Conservation (phyloP, 2,888 invertebrate species). For the Tetropium fuscum region DNA sequence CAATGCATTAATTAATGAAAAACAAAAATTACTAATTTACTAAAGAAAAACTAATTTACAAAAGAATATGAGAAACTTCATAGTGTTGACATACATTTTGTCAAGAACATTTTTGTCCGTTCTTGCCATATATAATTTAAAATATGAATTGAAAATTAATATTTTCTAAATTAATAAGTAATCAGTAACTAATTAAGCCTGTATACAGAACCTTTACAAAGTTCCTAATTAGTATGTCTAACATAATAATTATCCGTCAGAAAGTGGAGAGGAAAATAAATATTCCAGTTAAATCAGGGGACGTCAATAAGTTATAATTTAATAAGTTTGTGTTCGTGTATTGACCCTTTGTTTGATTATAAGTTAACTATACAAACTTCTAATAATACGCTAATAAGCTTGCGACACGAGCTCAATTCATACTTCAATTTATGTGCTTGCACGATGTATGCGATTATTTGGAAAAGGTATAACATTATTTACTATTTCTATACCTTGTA, state of each 20-base stretch:
- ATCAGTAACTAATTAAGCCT: conserved; percentile 46
- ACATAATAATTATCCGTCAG: conserved; percentile 50
- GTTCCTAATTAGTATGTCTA: conserved; percentile 48
- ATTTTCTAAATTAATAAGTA: conserved; percentile 33
- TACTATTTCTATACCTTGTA: too few species aligned
- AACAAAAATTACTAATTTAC: too few species aligned
- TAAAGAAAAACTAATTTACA: too few species aligned
- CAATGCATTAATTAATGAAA: too few species aligned
- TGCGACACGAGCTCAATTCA: too few species aligned
- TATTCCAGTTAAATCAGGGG: conserved; percentile 44
- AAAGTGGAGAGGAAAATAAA: conserved; percentile 51
- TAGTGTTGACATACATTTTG: too few species aligned
- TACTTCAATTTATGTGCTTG: too few species aligned
- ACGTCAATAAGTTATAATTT: conserved; percentile 46
- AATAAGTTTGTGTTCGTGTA: conserved; percentile 37
- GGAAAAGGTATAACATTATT: too few species aligned
- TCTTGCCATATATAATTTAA: conserved; percentile 18
- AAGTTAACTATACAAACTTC: too few species aligned
- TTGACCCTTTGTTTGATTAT: conserved; percentile 12
- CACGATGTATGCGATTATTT: too few species aligned
- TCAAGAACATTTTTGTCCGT: too few species aligned
- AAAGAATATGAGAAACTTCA: too few species aligned
- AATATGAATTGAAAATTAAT: conserved; percentile 31
- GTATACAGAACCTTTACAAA: conserved; percentile 49
- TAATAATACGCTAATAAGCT: not conserved